These are phyloP conservation scores for Bellardia bayeri DNA, from an alignment of 2,888 invertebrate genomes.

Conservation along the genomic window DNA sequence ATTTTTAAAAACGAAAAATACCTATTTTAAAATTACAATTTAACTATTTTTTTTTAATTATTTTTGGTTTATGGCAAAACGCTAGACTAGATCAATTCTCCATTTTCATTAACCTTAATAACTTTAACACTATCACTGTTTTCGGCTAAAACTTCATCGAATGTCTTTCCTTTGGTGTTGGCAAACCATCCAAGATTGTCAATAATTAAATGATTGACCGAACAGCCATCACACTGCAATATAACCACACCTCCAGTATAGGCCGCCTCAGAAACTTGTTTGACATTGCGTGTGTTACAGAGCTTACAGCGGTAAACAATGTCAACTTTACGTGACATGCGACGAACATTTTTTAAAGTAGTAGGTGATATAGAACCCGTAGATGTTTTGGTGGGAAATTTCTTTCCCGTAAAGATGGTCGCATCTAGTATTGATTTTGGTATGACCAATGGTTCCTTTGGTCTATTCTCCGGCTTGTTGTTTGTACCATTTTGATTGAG, in stretches of 20 bases:
- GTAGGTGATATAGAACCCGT: constrained; percentile 79
- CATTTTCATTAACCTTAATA: constrained; percentile 81
- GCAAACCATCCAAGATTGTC: constrained; percentile 82
- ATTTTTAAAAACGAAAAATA: constrained; percentile 13
- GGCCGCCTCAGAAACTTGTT: constrained; percentile 82
- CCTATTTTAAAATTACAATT: background rate
- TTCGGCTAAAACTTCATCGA: constrained; percentile 81
- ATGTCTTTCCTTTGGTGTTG: constrained; percentile 78
- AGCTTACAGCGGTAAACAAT: constrained; percentile 82
- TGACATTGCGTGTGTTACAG: constrained; percentile 82
- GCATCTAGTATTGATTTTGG: constrained; percentile 80
- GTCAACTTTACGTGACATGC: constrained; percentile 81
- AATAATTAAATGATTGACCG: constrained; percentile 81
- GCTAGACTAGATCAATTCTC: constrained; percentile 79
- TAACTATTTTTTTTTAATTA: background rate
- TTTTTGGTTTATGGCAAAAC: background rate
- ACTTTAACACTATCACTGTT: constrained; percentile 79
- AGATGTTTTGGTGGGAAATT: constrained; percentile 73
- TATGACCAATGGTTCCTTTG: constrained; percentile 77
- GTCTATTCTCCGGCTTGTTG: constrained; percentile 71
- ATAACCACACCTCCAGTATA: constrained; percentile 81
- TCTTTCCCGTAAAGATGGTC: constrained; percentile 78
- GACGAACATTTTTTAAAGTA: constrained; percentile 78
- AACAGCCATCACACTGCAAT: constrained; percentile 82
- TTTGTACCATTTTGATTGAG: constrained; percentile 61